Evolutionary conservation across 2,797 vertebrate genomes (phyloP), one percentile per base, ranked within the genome.

Genomic region (Pseudotriccus pelzelni): DNA sequence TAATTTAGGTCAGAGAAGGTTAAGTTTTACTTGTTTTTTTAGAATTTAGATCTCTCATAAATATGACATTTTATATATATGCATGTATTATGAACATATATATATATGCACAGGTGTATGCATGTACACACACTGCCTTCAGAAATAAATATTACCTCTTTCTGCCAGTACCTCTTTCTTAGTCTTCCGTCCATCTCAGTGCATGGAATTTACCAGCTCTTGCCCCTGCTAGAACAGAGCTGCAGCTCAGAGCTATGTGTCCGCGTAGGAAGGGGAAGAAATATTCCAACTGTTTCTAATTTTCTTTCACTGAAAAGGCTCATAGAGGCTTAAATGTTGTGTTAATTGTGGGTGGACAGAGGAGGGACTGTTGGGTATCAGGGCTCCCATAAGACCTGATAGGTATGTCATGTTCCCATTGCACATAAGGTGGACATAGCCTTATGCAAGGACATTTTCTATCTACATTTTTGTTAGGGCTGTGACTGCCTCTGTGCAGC

Each of bases 71-170:
- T n/a, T n/a, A n/a, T n/a, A n/a, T n/a, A n/a, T n/a, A n/a, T n/a
- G n/a, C n/a, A n/a, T n/a, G n/a, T n/a, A n/a, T n/a, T n/a, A n/a
- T n/a, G n/a, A n/a, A n/a, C n/a, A n/a, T n/a, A n/a, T n/a, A n/a
- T n/a, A n/a, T 12, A 12, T 15, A 6, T 7, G 7, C 2, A 6
- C 4, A 53, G 32, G 2, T 21, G 2, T n/a, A 14, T 19, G 9
- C 6, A 5, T 30, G 2, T 32, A n/a, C 27, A 12, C 12, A 18
- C 2, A 3, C 8, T n/a, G 15, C 47, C 36, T 83, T 80, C 30
- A 68, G 43, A 66, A 66, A 72, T 4, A 74, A 81, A 64, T n/a
- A 3, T 17, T 10, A 15, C 6, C 8, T 87, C 19, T 75, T 72
- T n/a, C 75, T 75, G 5, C 7, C 19, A 30, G 16, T 69, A 23